A percentile compares a stretch with the other conserved stretches of the same genome.
These are phyloP conservation scores for Tinamus guttatus DNA, from an alignment of 2,113 vertebrate species.

Conservation along the genomic window DNA sequence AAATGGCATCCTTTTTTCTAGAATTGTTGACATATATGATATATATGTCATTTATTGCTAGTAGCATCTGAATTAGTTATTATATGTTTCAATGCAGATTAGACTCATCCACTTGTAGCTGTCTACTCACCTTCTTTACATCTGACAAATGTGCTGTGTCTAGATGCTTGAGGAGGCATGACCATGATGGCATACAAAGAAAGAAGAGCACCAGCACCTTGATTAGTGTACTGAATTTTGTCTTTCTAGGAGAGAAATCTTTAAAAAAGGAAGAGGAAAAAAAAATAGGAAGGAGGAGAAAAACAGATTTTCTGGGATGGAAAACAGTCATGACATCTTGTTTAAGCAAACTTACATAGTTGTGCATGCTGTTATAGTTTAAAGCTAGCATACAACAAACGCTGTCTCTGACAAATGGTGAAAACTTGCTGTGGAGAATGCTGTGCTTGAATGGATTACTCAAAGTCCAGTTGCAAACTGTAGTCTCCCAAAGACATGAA, in stretches of 20 bases:
- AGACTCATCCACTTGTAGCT: background rate
- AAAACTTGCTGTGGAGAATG: background rate
- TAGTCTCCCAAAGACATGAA: slow-evolving; percentile 32
- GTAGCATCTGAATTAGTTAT: background rate
- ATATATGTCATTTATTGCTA: background rate
- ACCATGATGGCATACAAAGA: background rate
- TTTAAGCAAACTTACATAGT: slow-evolving; percentile 30
- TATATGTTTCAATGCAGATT: background rate
- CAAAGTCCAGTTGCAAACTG: slow-evolving; percentile 13
- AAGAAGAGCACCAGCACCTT: background rate
- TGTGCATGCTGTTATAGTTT: slow-evolving; percentile 38
- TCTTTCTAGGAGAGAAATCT: background rate
- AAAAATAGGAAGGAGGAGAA: background rate
- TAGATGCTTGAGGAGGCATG: background rate
- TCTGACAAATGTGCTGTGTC: background rate
- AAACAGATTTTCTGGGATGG: background rate
- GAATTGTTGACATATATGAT: background rate
- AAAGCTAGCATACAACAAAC: slow-evolving; percentile 3
- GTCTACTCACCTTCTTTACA: background rate
- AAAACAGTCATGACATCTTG: slow-evolving; percentile 19
- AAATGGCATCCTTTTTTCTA: background rate
- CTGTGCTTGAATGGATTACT: slow-evolving; percentile 38
- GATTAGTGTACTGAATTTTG: background rate
- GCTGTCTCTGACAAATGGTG: slow-evolving; percentile 45
- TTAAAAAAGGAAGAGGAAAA: background rate